A percentile compares a stretch with the other conserved stretches of the same genome.
phyloP scores from a whole-genome alignment of 2,113 vertebrate species.

The Alouatta palliata region DNA sequence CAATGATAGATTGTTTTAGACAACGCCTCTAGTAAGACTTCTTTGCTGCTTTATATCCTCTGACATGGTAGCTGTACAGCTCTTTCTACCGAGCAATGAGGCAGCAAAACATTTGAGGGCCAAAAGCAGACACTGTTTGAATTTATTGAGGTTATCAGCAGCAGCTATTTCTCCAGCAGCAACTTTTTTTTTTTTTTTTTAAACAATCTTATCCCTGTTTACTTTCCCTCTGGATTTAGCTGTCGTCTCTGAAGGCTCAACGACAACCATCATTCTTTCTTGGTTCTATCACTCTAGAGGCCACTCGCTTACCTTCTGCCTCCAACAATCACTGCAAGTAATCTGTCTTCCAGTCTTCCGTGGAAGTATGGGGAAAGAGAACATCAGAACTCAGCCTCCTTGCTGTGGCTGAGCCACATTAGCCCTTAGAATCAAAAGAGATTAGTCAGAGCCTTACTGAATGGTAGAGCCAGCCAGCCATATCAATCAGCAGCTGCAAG shows the following conservation, averaged over 20 bases:
- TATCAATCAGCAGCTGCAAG: constrained; percentile 34
- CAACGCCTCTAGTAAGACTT: neutral
- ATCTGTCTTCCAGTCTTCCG: constrained; percentile 30
- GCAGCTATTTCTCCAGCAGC: neutral
- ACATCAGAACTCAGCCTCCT: constrained; percentile 2
- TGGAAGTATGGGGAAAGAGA: constrained; percentile 35
- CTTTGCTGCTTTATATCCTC: neutral
- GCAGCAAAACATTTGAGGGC: neutral
- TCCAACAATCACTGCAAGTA: constrained; percentile 33
- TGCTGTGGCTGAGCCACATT: constrained; percentile 5
- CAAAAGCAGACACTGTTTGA: constrained; percentile 9
- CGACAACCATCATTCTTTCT: neutral
- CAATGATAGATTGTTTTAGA: neutral
- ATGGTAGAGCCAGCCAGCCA: neutral
- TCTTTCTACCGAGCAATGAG: neutral
- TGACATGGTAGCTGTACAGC: neutral
- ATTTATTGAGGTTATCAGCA: constrained; percentile 29
- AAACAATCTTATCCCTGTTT: constrained; percentile 10
- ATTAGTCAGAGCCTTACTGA: neutral
- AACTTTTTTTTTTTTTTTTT: neutral
- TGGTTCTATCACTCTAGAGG: constrained; percentile 13
- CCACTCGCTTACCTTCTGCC: neutral
- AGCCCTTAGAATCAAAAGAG: constrained; percentile 39
- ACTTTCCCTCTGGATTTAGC: neutral
- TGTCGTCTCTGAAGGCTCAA: constrained; percentile 29